These are phyloP conservation scores for Nomada ruficornis DNA, from an alignment of 2,888 invertebrate species.

Conservation along the genomic window DNA sequence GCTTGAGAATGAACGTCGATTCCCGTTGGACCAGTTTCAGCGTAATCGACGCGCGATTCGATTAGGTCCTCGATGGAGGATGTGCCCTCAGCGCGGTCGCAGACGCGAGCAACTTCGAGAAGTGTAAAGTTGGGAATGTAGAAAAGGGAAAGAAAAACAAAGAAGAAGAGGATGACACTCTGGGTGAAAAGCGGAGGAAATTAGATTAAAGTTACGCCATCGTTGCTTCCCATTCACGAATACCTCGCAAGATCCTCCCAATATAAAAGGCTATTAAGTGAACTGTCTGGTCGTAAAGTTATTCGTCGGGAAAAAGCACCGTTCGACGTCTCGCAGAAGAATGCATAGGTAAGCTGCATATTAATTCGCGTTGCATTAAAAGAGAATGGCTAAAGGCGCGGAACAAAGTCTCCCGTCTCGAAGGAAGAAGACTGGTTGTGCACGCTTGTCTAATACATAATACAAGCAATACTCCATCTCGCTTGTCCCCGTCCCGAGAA, in stretches of 20 bases:
- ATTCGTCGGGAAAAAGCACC: constrained; percentile 12
- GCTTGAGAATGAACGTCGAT: constrained; percentile 45
- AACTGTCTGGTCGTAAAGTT: constrained; percentile 13
- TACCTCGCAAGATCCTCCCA: not conserved
- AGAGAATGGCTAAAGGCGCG: not conserved
- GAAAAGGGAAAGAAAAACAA: not conserved
- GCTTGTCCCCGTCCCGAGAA: constrained; percentile 1
- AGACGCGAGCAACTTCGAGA: too few relatives aligned
- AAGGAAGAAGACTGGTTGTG: not conserved
- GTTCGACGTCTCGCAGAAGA: not conserved
- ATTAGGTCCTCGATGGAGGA: constrained; percentile 30
- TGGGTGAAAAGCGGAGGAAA: not conserved
- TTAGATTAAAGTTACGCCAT: constrained; percentile 3
- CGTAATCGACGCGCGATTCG: constrained; percentile 59
- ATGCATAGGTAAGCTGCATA: not conserved
- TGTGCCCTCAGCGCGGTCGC: not conserved
- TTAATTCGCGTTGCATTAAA: not conserved
- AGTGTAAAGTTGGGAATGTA: not conserved
- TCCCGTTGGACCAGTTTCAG: constrained; percentile 34
- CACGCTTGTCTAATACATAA: constrained; percentile 15
- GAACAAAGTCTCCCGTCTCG: not conserved
- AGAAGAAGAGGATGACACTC: constrained; percentile 15
- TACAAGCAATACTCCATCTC: not conserved
- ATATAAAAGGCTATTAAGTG: not conserved
- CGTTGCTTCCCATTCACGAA: not conserved